Percentiles rank a stretch among this genome's conserved stretches.
These are phyloP conservation scores for Kradibia gibbosae DNA, from an alignment of 1,140 invertebrate genomes.

Conservation along the genomic window DNA sequence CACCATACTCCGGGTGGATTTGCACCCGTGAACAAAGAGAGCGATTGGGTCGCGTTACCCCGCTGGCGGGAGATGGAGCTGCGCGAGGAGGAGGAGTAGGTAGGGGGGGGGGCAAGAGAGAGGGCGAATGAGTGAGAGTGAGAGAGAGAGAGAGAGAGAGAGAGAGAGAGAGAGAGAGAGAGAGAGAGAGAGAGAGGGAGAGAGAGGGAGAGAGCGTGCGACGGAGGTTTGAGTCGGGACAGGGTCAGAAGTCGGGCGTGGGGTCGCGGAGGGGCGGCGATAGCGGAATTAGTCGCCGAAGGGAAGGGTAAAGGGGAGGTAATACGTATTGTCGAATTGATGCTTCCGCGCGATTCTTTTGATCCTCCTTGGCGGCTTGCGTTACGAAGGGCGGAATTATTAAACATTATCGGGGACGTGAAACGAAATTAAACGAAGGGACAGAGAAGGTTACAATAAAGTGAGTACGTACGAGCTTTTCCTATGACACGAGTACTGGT, in stretches of 20 bases:
- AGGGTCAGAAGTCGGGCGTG: no score
- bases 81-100: no score
- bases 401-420: neutral
- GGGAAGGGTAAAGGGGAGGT: no score
- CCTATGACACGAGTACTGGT: neutral
- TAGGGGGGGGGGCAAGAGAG: no score
- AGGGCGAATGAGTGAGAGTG: neutral
- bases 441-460: neutral
- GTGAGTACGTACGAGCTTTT: neutral
- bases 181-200: neutral
- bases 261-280: no score
- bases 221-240: neutral
- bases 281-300: no score
- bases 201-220: neutral
- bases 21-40: conserved; percentile 20
- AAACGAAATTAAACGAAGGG: neutral
- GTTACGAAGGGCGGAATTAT: neutral
- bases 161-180: no score
- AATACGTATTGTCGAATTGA: conserved; percentile 6
- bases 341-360: conserved; percentile 12
- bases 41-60: neutral
- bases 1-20: neutral
- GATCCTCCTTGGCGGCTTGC: neutral
- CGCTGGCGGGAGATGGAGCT: no score
- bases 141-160: neutral